Conservation (phyloP, 2,888 invertebrate genomes). For the Eupithecia vulgata region DNA sequence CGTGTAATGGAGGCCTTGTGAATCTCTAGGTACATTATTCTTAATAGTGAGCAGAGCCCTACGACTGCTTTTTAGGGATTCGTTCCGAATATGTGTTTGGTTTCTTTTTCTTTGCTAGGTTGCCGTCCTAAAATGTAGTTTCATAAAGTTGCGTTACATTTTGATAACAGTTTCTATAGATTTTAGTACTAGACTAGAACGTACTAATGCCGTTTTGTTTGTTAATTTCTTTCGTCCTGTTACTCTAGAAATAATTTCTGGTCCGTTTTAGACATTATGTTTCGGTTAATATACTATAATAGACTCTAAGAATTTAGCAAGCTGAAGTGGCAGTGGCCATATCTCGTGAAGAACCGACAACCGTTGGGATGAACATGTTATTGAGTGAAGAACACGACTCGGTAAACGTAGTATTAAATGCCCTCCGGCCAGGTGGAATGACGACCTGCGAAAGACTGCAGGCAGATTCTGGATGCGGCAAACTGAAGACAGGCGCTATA, state of each 20-base stretch:
- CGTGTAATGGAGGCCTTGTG: constrained; percentile 16
- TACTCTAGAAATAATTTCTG: not conserved
- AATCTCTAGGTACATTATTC: constrained; percentile 16
- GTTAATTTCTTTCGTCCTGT: not conserved
- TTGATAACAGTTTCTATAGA: not conserved
- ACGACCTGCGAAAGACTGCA: too few species aligned
- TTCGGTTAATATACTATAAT: too few species aligned
- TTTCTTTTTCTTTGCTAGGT: constrained; percentile 6
- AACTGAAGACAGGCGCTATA: too few species aligned
- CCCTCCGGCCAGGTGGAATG: too few species aligned
- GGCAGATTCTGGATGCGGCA: too few species aligned
- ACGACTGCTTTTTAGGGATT: not conserved
- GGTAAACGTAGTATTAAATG: too few species aligned
- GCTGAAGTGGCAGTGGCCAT: too few species aligned
- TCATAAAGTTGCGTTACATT: not conserved
- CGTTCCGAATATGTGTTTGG: not conserved
- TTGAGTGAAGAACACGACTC: too few species aligned
- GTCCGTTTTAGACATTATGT: not conserved
- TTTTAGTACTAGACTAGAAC: not conserved
- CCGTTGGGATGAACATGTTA: too few species aligned
- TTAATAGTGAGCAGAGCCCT: constrained; percentile 7
- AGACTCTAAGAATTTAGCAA: too few species aligned
- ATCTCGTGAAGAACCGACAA: too few species aligned
- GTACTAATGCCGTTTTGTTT: not conserved
- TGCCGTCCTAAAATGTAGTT: not conserved